These are phyloP conservation scores for Epinephelus awoara DNA, from an alignment of 2,797 vertebrate genomes.

Conservation along the genomic window DNA sequence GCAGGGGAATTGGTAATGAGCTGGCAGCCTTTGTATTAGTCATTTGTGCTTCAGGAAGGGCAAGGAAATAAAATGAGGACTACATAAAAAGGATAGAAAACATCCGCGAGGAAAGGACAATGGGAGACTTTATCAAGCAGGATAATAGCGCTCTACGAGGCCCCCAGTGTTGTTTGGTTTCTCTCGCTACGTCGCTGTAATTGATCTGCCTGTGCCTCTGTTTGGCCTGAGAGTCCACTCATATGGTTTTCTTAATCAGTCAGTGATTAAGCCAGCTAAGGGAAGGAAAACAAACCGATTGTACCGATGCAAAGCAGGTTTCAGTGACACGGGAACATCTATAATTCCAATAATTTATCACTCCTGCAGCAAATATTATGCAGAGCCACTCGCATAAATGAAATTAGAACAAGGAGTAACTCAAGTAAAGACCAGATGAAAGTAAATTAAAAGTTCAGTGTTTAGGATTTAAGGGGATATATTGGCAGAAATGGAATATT, in stretches of 20 bases:
- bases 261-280: constrained; percentile 49
- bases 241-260: constrained; percentile 64
- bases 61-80: constrained; percentile 51
- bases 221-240: constrained; percentile 55
- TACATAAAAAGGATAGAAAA: constrained; percentile 49
- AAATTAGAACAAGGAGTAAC: constrained; percentile 18
- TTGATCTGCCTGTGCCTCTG: constrained; percentile 69
- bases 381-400: background rate
- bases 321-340: background rate
- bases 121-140: constrained; percentile 41
- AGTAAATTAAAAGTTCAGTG: too few species aligned
- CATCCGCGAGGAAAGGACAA: constrained; percentile 49
- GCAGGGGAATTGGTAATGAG: constrained; percentile 61
- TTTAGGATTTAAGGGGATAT: too few species aligned
- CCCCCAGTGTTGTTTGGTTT: constrained; percentile 40
- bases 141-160: constrained; percentile 28
- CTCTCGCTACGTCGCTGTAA: constrained; percentile 46
- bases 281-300: constrained; percentile 48
- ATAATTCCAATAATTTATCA: constrained; percentile 1
- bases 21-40: constrained; percentile 54
- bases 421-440: background rate
- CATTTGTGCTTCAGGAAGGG: constrained; percentile 47
- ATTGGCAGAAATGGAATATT: too few species aligned
- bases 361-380: background rate
- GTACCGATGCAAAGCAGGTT: constrained; percentile 21